A percentile compares a stretch with the other conserved stretches of the same genome.
phyloP scores from a whole-genome alignment of 2,888 invertebrate genomes.

The Rotaria sp. region DNA sequence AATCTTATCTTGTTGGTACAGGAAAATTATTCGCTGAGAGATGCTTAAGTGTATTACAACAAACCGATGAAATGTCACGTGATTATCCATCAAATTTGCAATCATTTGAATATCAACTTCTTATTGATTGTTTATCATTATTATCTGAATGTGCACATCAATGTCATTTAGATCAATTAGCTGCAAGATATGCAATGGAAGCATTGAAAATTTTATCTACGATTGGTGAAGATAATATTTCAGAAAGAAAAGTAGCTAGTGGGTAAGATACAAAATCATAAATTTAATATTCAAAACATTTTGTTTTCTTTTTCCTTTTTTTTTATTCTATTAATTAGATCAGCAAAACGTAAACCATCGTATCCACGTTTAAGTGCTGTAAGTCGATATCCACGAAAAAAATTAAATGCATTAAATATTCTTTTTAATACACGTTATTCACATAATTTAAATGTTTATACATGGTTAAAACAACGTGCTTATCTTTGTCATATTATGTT shows the following conservation, averaged over 20 bases:
- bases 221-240: constrained; percentile 4
- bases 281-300: too few species aligned
- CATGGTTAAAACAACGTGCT: constrained; percentile 11
- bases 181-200: background rate
- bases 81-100: constrained; percentile 13
- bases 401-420: constrained; percentile 17
- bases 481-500: background rate
- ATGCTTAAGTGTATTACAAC: background rate
- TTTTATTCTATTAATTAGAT: background rate
- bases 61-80: background rate
- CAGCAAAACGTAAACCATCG: constrained; percentile 4
- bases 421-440: background rate
- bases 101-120: constrained; percentile 1
- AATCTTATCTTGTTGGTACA: constrained; percentile 13
- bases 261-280: background rate
- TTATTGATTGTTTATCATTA: background rate
- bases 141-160: constrained; percentile 28
- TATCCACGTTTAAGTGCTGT: background rate
- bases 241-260: background rate
- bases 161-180: constrained; percentile 29
- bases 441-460: constrained; percentile 11
- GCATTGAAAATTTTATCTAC: background rate
- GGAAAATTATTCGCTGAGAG: background rate
- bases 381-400: background rate
- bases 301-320: background rate